A percentile compares a stretch with the other conserved stretches of the same genome.
Conservation (phyloP, 2,888 invertebrate species). For the Eupelmus urozonus region DNA sequence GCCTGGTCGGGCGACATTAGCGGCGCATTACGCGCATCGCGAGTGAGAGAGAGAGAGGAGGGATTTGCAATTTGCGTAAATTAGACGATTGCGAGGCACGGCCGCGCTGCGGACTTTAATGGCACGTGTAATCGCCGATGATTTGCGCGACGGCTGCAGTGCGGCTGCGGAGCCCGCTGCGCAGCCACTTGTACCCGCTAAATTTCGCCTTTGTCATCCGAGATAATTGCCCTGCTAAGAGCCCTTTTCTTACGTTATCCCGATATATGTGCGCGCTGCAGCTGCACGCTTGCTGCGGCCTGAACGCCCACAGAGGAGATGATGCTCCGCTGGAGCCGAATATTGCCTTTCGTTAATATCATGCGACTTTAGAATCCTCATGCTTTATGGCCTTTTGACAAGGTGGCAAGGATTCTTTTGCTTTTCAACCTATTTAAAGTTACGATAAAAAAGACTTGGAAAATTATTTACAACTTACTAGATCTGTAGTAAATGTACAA, state of each 20-base stretch:
- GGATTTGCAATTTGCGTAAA: constrained; percentile 73
- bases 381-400: too few species aligned
- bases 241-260: constrained; percentile 40
- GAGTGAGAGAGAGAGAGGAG: constrained; percentile 24
- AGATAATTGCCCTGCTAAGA: constrained; percentile 33
- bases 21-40: constrained; percentile 20
- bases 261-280: not conserved
- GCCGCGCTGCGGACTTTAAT: constrained; percentile 31
- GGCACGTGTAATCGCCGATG: constrained; percentile 58
- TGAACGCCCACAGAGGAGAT: not conserved
- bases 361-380: too few species aligned
- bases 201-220: constrained; percentile 50
- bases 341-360: too few species aligned
- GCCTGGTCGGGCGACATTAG: constrained; percentile 52
- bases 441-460: too few species aligned
- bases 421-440: too few species aligned
- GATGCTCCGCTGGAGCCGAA: not conserved
- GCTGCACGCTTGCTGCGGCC: not conserved
- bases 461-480: too few species aligned
- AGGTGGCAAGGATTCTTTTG: too few species aligned
- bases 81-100: constrained; percentile 66
- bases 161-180: not conserved
- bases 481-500: too few species aligned
- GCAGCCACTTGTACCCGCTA: constrained; percentile 41
- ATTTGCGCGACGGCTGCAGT: constrained; percentile 60